Evolutionary conservation across 2,113 vertebrate species (phyloP), one percentile per base, ranked within the genome.

Genomic region (Caranx ignobilis): DNA sequence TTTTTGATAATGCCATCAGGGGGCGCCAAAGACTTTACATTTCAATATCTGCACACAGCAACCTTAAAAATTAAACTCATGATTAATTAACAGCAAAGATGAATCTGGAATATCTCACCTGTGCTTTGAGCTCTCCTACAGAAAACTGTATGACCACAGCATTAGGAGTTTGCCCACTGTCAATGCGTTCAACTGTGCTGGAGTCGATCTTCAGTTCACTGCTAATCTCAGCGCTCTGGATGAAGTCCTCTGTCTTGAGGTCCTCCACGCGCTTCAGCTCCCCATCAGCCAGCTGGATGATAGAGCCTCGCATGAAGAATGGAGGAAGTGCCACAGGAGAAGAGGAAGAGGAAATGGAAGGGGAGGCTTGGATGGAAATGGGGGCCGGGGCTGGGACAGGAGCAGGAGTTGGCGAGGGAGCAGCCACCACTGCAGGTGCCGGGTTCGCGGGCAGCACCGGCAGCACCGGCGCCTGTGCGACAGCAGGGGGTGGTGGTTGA

Each of bases 241-340:
- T 98, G 95, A 99, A 99, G 94, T 99, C 98, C 87, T 99, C 98
- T 0, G 97, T 99, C 93, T 98, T 99, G 61, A 99, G 93, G 91
- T 99, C 98, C 93, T 99, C 98, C 75, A 99, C 98, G 2, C 97
- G 97, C 90, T 99, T 99, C 82, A 99, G 96, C 89, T 99, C 97
- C 21, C 98, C 98, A 0, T 98, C 96, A 70, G 98, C 98, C 94
- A 99, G 83, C 92, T 98, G 97, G 92, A 99, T 99, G 93, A 99
- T 99, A 1, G 98, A 99, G 86, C 98, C 98, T 95, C 97, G 98
- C 93, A 96, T 96, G 93, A 99, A 99, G 91, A 99, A 99, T 0
- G 97, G 97, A 13, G 98, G 98, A 89, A 99, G 95, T 1, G 96
- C 96, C 47, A 94, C 91, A 1, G 94, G 92, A 43, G 93, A 90